Evolutionary conservation across 2,888 invertebrate species (phyloP).

Genomic region (Drosophila mettleri): DNA sequence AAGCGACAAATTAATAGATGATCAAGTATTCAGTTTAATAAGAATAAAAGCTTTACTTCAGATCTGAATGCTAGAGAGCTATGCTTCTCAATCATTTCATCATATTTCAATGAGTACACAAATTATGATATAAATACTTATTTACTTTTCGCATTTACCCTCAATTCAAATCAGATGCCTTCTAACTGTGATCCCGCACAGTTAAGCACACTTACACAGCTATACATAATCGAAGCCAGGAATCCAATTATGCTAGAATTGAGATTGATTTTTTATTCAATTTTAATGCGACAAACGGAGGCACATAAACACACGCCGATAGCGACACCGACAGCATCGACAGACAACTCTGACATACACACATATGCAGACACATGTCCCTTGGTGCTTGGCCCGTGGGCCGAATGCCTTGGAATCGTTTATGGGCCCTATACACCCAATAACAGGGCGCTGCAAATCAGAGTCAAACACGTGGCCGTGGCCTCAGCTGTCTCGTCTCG

Average conservation of each 20-base stretch:
- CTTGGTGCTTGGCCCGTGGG: conserved; percentile 40
- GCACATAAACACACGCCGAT: conserved; percentile 77
- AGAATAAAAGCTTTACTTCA: neutral
- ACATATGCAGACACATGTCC: conserved; percentile 10
- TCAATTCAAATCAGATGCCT: conserved; percentile 12
- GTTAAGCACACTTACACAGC: conserved; percentile 20
- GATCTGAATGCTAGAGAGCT: neutral
- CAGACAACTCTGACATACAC: conserved; percentile 25
- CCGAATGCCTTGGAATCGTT: conserved; percentile 24
- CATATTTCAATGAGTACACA: conserved; percentile 29
- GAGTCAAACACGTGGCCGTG: conserved; percentile 59
- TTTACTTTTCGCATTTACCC: conserved; percentile 59
- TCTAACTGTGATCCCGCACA: conserved; percentile 3
- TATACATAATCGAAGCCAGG: conserved; percentile 74
- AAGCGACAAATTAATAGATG: neutral
- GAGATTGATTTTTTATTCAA: conserved; percentile 85
- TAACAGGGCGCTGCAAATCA: conserved; percentile 63
- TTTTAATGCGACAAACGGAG: conserved; percentile 83
- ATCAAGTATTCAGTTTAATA: neutral
- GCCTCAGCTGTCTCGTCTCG: conserved; percentile 19
- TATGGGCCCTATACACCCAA: conserved; percentile 53
- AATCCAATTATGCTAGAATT: conserved; percentile 84
- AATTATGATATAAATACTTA: conserved; percentile 64
- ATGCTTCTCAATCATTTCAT: conserved; percentile 19
- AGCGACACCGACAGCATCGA: conserved; percentile 38